Evolutionary conservation across 1,140 invertebrate species (phyloP), one percentile per base, ranked within the genome.

Genomic region (Coenobita brevimanus): DNA sequence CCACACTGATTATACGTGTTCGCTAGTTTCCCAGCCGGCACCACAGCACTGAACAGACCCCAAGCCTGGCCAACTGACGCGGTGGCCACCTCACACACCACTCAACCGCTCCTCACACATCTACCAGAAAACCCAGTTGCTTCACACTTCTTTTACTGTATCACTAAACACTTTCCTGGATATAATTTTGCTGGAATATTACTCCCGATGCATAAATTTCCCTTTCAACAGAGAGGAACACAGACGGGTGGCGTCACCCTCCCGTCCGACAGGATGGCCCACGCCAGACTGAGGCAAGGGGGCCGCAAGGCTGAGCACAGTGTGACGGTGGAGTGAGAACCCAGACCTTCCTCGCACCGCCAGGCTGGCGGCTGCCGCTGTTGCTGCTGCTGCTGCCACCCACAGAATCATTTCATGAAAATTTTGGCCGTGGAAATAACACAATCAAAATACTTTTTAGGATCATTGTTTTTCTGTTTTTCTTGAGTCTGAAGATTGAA

Each of bases 241-340:
- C n/a, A 64, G 85, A 87, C 76, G 85, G 85, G 85, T 76, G 24
- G 43, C 64, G 38, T 41, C 76, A 62, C 30, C 60, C 54, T 69
- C 85, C 85, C 85, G 76, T 80, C 76, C 41, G 54, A 81, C 62
- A 87, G 85, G 62, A 87, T 81, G 85, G 85, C 85, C 76, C 85
- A 87, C 85, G 85, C 85, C 85, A 87, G 85, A 87, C 85, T 87
- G 76, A 87, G 50, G 83, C 83, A 78, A 64, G 84, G 60, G n/a
- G 6, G 6, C 46, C 46, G 46, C 46, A 8, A 6, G 46, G 46
- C 46, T 50, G 6, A 17, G 46, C 46, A 8, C 46, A 17, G 6
- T 50, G 46, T 8, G 17, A 6, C 46, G 17, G 46, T 8, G 46
- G 17, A 50, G 6, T 50, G 46, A 6, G 6, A 50, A 17, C 6